Percentiles rank a stretch among this genome's conserved stretches.
These are phyloP conservation scores for Toxostoma redivivum DNA, from an alignment of 2,113 vertebrate genomes.

Conservation along the genomic window DNA sequence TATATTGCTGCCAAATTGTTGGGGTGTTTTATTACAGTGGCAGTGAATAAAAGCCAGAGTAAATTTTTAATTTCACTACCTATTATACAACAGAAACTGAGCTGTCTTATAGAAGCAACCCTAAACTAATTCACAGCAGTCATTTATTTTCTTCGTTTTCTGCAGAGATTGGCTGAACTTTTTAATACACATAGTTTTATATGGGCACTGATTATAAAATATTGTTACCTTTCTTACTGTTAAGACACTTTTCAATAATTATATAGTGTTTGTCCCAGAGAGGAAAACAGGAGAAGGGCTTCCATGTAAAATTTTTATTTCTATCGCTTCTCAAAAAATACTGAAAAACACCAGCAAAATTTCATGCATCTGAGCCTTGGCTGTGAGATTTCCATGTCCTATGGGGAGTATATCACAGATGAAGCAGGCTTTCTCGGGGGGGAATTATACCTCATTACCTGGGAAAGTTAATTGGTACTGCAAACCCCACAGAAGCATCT, in stretches of 20 bases:
- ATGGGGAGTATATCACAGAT: background rate
- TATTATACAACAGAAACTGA: background rate
- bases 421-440: background rate
- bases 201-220: background rate
- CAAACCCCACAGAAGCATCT: background rate
- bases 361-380: background rate
- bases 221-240: background rate
- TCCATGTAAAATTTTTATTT: background rate
- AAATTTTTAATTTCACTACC: constrained; percentile 23
- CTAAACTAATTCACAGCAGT: background rate
- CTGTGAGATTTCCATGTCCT: background rate
- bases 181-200: background rate
- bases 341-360: background rate
- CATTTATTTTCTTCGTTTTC: constrained; percentile 31
- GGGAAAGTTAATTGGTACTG: constrained; percentile 45
- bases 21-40: background rate
- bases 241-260: background rate
- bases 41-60: constrained; percentile 25
- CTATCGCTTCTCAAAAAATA: background rate
- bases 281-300: background rate
- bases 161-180: background rate
- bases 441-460: constrained; percentile 31
- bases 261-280: background rate
- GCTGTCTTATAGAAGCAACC: background rate
- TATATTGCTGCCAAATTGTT: background rate